Percentiles rank a stretch among this genome's conserved stretches.
Conservation (phyloP, 2,113 vertebrate species). For the Gavialis gangeticus region DNA sequence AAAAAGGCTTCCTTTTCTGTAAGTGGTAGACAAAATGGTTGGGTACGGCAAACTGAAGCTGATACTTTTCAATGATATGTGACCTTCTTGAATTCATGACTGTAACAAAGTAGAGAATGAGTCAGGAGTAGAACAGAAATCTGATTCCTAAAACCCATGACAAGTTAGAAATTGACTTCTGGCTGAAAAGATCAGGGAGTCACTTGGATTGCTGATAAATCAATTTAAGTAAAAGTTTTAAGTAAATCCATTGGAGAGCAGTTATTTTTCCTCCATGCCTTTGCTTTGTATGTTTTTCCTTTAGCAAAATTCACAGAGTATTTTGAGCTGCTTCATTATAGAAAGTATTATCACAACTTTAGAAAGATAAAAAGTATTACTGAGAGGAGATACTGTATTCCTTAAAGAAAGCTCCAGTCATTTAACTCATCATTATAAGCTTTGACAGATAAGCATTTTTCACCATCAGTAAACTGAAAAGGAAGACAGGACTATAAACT, state of each 20-base stretch:
- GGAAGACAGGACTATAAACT: neutral
- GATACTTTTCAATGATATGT: neutral
- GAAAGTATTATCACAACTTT: neutral
- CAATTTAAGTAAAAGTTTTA: rapidly evolving
- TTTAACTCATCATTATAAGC: neutral
- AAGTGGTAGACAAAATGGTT: conserved; percentile 52
- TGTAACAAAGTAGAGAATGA: rapidly evolving
- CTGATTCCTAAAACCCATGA: neutral
- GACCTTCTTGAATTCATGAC: neutral
- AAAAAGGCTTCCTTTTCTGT: neutral
- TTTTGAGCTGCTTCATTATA: neutral
- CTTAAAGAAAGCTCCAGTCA: neutral
- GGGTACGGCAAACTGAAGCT: neutral
- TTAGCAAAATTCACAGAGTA: neutral
- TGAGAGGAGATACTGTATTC: neutral
- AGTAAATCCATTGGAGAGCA: neutral
- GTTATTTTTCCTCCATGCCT: rapidly evolving
- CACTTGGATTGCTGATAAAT: neutral
- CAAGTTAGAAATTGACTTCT: neutral
- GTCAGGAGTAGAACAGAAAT: neutral
- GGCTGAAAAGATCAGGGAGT: rapidly evolving
- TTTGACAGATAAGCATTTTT: neutral
- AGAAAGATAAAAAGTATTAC: neutral
- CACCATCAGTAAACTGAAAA: neutral
- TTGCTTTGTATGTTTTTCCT: neutral